Evolutionary conservation across 2,113 vertebrate species (phyloP).

Genomic region (Hyaena hyaena): DNA sequence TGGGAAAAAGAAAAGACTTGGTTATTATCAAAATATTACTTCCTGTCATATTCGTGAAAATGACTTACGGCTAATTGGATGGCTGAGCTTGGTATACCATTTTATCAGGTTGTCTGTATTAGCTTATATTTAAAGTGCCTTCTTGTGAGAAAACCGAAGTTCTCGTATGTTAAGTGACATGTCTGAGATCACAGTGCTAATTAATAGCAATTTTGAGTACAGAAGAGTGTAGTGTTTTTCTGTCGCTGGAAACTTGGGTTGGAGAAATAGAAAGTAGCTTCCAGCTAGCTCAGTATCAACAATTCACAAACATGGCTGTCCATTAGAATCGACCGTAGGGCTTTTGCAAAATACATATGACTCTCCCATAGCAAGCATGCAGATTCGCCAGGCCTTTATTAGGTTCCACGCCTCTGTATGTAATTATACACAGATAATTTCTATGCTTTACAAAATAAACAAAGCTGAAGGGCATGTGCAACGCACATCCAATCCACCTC

Average conservation of each 20-base stretch:
- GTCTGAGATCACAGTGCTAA: not conserved
- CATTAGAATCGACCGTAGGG: not conserved
- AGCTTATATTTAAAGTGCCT: not conserved
- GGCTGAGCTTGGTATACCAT: not conserved
- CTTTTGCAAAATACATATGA: not conserved
- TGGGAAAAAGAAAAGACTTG: not conserved
- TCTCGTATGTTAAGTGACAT: not conserved
- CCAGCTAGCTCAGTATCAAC: not conserved
- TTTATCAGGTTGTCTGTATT: slow-evolving; percentile 4
- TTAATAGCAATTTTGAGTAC: slow-evolving; percentile 1
- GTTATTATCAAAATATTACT: not conserved
- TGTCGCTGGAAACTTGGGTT: not conserved
- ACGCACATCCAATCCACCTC: not conserved
- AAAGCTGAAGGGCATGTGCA: not conserved
- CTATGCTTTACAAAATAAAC: slow-evolving; percentile 34
- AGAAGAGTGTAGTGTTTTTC: not conserved
- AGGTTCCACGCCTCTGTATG: not conserved
- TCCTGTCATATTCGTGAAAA: not conserved
- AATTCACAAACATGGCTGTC: not conserved
- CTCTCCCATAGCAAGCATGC: not conserved
- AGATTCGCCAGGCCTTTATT: not conserved
- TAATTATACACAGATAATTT: not conserved
- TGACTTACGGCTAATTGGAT: not conserved
- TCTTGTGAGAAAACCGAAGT: slow-evolving; percentile 15
- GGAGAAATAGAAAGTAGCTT: slow-evolving; percentile 32